Base-by-base conservation (phyloP, 92 coral and sea anemone genomes). In the Siderastrea siderea region DNA sequence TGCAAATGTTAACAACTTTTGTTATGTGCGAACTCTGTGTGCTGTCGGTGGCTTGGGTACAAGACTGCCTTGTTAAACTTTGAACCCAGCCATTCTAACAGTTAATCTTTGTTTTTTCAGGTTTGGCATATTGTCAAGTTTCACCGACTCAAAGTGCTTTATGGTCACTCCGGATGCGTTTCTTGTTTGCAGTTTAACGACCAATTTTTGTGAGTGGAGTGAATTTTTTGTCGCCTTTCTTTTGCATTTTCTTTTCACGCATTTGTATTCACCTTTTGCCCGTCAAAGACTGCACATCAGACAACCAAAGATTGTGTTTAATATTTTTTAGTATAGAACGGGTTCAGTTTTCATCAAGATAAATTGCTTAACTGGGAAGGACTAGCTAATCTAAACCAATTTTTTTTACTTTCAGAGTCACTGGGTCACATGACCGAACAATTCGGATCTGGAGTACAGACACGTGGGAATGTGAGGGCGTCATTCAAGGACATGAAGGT, bases 81-180 rank as follows among this genome's bases (percentile, higher is more conserved):
- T 2, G 3, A 4, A 48, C 5, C 2, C 45, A 17, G 38, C 5
- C 44, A 11, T 53, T 57, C 43, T 16, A 7, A 54, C 53, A 38
- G 15, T 48, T 16, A 19, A 7, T n/a, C 3, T 65, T 70, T 68
- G 6, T 47, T 15, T 19, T 91, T 59, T 9, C 68, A 97, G 99
- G 95, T 98, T 57, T 98, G 99, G 99, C 93, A 98, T 77, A 92
- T 98, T 44, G 99, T 98, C 7, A 93, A 92, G 87, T 98, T 98
- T 65, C 84, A 89, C 17, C 83, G 98, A 67, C 77, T 95, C 11
- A 89, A 75, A 7, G 96, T 98, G 4, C 80, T 98, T 46, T 93
- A 87, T 76, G 99, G 99, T 7, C 99, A 98, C 86, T 66, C 78
- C 3, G 99, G 98, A 46, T 98, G 99, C 54, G 98, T 98, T 0